Base-by-base conservation (phyloP, 1,140 invertebrate genomes). In the Drosophila oshimai region DNA sequence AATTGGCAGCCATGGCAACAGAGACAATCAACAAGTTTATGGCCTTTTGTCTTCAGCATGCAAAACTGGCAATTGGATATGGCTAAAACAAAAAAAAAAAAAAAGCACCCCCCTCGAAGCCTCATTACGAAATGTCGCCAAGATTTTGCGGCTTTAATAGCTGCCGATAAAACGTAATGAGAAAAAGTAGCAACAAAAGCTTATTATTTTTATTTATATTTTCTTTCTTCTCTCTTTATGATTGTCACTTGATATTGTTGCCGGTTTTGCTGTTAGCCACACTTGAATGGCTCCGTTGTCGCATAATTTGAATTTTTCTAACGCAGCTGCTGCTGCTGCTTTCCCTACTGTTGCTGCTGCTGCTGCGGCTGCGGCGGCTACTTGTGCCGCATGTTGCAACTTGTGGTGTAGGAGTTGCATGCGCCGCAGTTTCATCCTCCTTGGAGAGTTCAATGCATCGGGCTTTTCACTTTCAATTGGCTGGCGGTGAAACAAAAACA, bases 281-380 rank as follows among this genome's bases (percentile, higher is more conserved):
- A 72, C 69, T 73, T 64, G 69, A 73, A 73, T 73, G 69, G 70
- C 68, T 51, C 20, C 49, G 67, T 47, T 50, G 69, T 65, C 46
- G 69, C 69, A 73, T 73, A 73, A 73, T 73, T 73, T 73, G 69
- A 73, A 73, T 73, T 73, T 73, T 73, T 73, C 70, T 73, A 73
- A 53, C 65, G 65, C 68, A 71, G 68, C 53, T 45, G 68, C 60
- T 7, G 46, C 61, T 45, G 49, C 60, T 31, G 67, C 68, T 72
- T 70, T 62, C 67, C 45, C 65, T 44, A 26, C 20, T 60, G 55
- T n/a, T n/a, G n/a, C n/a, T n/a, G 65, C 68, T 70, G 68, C 53
- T 45, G 68, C 60, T 7, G 46, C 61, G 36, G 49, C 60, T 31
- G 67, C 68, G 71, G 61, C 53, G 55, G 39, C 65, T 44, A 26